These are phyloP conservation scores for Smithornis capensis DNA, from an alignment of 2,113 vertebrate species.

Conservation along the genomic window DNA sequence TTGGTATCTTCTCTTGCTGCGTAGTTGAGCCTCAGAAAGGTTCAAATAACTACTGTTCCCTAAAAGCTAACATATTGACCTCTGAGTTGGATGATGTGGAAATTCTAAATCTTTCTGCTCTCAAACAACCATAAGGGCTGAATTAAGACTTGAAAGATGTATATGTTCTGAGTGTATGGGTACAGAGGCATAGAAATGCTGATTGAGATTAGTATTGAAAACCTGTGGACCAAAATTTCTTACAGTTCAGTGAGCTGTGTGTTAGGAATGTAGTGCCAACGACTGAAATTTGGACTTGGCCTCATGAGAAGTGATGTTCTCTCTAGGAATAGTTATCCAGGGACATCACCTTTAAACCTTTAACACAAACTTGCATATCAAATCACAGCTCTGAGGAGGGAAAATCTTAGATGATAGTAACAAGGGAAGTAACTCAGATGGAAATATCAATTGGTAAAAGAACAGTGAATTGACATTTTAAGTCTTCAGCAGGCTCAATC, in stretches of 20 bases:
- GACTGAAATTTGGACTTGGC: not conserved
- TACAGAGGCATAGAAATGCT: not conserved
- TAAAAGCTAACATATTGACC: not conserved
- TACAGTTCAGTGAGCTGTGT: fast-evolving
- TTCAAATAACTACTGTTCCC: not conserved
- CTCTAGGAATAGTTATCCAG: not conserved
- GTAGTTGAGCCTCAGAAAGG: not conserved
- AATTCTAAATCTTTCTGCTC: not conserved
- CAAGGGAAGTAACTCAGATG: not conserved
- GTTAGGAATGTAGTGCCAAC: not conserved
- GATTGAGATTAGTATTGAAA: not conserved
- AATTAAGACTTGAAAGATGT: not conserved
- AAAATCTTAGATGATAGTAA: not conserved
- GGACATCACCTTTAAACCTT: not conserved
- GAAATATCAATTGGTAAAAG: not conserved
- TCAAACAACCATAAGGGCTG: not conserved
- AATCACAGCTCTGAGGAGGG: not conserved
- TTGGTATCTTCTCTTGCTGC: not conserved
- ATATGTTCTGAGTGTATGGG: not conserved
- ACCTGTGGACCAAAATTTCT: not conserved
- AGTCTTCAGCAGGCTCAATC: not conserved
- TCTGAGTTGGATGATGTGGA: not conserved
- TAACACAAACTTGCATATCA: not conserved
- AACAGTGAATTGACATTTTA: not conserved
- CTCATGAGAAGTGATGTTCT: not conserved